These are phyloP conservation scores for Zoanthus sansibaricus DNA, from an alignment of 92 coral and sea anemone genomes.

Conservation along the genomic window DNA sequence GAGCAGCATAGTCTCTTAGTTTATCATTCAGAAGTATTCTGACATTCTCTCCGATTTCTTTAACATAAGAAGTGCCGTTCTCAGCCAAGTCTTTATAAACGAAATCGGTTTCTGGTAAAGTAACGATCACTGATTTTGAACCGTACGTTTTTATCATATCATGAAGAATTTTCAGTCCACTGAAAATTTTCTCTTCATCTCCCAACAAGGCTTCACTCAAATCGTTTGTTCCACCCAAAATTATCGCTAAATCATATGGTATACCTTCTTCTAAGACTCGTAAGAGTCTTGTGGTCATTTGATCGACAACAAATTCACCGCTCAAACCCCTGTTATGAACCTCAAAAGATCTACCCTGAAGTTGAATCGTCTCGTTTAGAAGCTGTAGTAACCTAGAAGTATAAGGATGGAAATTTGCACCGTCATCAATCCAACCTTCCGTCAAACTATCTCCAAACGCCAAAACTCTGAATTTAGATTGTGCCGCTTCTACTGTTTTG, in stretches of 20 bases:
- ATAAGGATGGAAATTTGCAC: conserved; percentile 69
- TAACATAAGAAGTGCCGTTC: conserved; percentile 73
- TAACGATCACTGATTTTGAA: conserved; percentile 62
- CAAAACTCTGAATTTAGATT: conserved; percentile 41
- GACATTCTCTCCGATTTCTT: conserved; percentile 73
- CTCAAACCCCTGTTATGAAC: conserved; percentile 76
- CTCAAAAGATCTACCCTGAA: conserved; percentile 16
- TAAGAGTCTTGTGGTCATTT: conserved; percentile 72
- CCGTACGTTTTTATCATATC: conserved; percentile 54
- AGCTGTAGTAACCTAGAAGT: conserved; percentile 60
- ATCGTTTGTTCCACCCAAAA: conserved; percentile 89
- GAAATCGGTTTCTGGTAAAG: conserved; percentile 84
- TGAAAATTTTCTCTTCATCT: conserved; percentile 64
- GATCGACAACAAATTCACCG: conserved; percentile 71
- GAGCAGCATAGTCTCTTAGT: conserved; percentile 53
- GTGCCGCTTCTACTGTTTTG: background rate
- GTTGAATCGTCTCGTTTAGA: conserved; percentile 39
- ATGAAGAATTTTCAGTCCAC: conserved; percentile 63
- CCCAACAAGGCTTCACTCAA: conserved; percentile 63
- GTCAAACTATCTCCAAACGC: conserved; percentile 93
- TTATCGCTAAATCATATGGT: conserved; percentile 73
- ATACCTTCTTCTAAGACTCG: conserved; percentile 49
- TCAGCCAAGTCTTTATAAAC: conserved; percentile 64
- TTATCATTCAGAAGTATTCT: conserved; percentile 71
- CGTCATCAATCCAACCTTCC: conserved; percentile 66